Base-by-base conservation (phyloP, 2,797 vertebrate genomes). In the Microctenopoma stevenorrisi region DNA sequence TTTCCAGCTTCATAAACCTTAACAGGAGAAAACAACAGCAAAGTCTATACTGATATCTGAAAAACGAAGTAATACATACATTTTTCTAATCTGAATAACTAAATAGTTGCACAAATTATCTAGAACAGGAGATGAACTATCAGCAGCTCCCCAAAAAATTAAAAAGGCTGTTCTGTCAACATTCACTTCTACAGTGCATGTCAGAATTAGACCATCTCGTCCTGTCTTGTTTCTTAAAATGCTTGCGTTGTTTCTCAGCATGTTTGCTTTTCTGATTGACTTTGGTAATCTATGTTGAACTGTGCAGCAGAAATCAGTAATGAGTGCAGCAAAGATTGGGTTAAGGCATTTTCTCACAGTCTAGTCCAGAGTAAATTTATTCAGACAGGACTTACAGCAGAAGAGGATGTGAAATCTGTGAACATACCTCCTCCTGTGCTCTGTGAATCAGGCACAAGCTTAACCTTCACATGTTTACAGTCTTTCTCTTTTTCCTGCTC, bases 401-500 rank as follows among this genome's bases (percentile, higher is more conserved):
- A 56, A 26, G 42, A 61, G 52, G 15, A 59, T 13, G n/a, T 28
- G 9, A 47, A 60, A 61, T 48, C 62, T 64, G 64, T 64, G 75
- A 62, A 37, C 68, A 47, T 61, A 65, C 35, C 60, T 76, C 85
- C 55, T 73, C 22, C 68, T 63, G 77, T 26, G 78, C 61, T 76
- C 42, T 4, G 56, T 67, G 58, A 73, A 58, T 8, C 43, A 68
- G 63, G 60, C 48, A 44, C 61, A 40, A 64, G 57, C 53, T 71
- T 69, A 11, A 22, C 59, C 70, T 74, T 37, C 48, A 4, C 62
- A 48, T 38, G 42, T 58, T 76, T 68, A 56, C 30, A 26, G 53
- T 75, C 33, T 66, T 30, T 16, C n/a, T 43, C 53, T 55, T 11
- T 65, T 64, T 52, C 16, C 50, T 37, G 28, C 55, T 68, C 70